Conservation (phyloP, 2,113 vertebrate species). For the Chrysochloris asiatica region DNA sequence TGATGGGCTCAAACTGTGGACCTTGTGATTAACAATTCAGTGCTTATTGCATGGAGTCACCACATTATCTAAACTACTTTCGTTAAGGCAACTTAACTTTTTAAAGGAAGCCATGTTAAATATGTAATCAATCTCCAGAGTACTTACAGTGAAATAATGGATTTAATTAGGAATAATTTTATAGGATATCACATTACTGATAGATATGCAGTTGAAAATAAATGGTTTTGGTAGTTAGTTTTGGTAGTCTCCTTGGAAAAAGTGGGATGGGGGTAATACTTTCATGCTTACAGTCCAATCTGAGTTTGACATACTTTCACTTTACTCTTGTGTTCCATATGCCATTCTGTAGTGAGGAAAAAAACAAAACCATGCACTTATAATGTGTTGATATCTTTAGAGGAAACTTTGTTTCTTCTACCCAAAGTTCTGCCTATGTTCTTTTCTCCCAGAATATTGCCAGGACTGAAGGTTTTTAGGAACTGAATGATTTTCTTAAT, state of each 20-base stretch:
- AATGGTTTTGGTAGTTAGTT: conserved; percentile 52
- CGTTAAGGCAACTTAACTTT: conserved; percentile 63
- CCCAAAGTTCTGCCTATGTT: not conserved
- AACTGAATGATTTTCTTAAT: conserved; percentile 15
- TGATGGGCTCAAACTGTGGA: too few relatives aligned
- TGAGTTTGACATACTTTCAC: not conserved
- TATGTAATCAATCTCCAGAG: conserved; percentile 55
- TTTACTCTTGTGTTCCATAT: not conserved
- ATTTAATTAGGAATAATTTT: conserved; percentile 63
- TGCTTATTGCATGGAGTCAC: too few relatives aligned
- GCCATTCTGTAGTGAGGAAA: not conserved
- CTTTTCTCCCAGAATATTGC: not conserved
- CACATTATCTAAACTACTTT: conserved; percentile 68
- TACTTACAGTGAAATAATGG: conserved; percentile 65
- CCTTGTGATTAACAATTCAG: too few relatives aligned
- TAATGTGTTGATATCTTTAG: not conserved
- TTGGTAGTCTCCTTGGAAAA: conserved; percentile 22
- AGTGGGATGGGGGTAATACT: not conserved
- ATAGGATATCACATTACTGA: not conserved
- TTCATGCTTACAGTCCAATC: not conserved
- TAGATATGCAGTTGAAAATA: not conserved
- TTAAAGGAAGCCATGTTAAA: conserved; percentile 68
- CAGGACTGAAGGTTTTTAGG: not conserved
- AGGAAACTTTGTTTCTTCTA: not conserved
- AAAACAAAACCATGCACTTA: not conserved